Base-by-base conservation (phyloP, 1,140 invertebrate genomes). In the Propsilocerus akamusi region DNA sequence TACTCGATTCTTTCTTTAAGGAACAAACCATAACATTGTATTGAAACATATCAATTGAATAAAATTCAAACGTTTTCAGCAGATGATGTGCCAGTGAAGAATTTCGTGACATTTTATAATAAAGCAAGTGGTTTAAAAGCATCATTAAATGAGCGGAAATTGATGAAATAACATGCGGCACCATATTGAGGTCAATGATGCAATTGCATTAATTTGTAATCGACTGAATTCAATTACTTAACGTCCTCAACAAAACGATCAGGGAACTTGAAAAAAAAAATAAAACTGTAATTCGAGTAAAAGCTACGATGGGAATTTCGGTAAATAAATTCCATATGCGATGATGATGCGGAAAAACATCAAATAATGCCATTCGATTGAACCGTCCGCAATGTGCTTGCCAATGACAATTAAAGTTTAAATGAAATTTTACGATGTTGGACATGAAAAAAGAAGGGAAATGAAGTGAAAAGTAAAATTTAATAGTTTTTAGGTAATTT, bases 1-100 rank as follows among this genome's bases (percentile, higher is more conserved):
- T 70, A n/a, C 72, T 69, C 69, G 60, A 63, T 25, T 57, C 59
- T 37, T 64, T 65, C 30, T 65, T n/a, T n/a, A n/a, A n/a, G n/a
- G n/a, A n/a, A n/a, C n/a, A n/a, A n/a, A n/a, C n/a, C n/a, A n/a
- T n/a, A n/a, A n/a, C n/a, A n/a, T n/a, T n/a, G n/a, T n/a, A n/a
- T n/a, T n/a, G n/a, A n/a, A n/a, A n/a, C n/a, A n/a, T n/a, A n/a
- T n/a, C n/a, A n/a, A n/a, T n/a, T n/a, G n/a, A n/a, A n/a, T n/a
- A n/a, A n/a, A n/a, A n/a, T n/a, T n/a, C n/a, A n/a, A n/a, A n/a
- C n/a, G n/a, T n/a, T n/a, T n/a, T n/a, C n/a, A n/a, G n/a, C n/a
- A n/a, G n/a, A n/a, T n/a, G n/a, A n/a, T n/a, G n/a, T n/a, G n/a
- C n/a, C n/a, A n/a, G n/a, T n/a, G n/a, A n/a, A n/a, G n/a, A n/a